Evolutionary conservation across 2,113 vertebrate species (phyloP), one percentile per base, ranked within the genome.

Genomic region (Phaethon lepturus): DNA sequence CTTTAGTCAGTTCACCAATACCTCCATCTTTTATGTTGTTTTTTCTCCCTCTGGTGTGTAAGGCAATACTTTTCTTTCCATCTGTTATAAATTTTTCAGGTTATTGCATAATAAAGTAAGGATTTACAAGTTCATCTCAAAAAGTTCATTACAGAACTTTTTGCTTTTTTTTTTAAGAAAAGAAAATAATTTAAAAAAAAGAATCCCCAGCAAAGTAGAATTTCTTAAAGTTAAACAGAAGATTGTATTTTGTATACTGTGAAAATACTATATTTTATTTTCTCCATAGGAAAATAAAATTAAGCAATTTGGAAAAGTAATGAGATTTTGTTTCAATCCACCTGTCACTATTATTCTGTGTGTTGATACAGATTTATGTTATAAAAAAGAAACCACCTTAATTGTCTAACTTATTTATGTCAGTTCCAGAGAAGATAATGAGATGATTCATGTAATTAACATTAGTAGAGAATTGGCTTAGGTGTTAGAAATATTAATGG

Each of bases 401-500:
- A 88, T 59, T 88, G 56, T 71, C n/a, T 90, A 76, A 76, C 59
- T 86, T 59, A 84, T 91, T 90, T 84, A 74, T 86, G 64, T 13
- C 40, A 77, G 50, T 74, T 28, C n/a, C 59, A 67, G 28, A 63
- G 72, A 95, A 86, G n/a, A 86, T 92, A 95, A 91, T 91, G 68
- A 83, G 42, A 86, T 90, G 59, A 91, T 90, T 86, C 55, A 77
- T 53, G n/a, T 86, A 86, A 91, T 90, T 93, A 88, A 80, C 63
- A 79, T 67, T 47, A 77, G 60, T 26, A 33, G 52, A 91, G 7
- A 74, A 74, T 89, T 91, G 64, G 42, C 18, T 93, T 74, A 69
- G 77, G 38, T 89, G 35, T 62, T 77, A 84, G 40, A 95, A 90
- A 86, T 92, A 86, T 58, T 60, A 90, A 66, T 72, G 17, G 22